These are phyloP conservation scores for Salvelinus fontinalis DNA, from an alignment of 2,113 vertebrate species.

Conservation along the genomic window DNA sequence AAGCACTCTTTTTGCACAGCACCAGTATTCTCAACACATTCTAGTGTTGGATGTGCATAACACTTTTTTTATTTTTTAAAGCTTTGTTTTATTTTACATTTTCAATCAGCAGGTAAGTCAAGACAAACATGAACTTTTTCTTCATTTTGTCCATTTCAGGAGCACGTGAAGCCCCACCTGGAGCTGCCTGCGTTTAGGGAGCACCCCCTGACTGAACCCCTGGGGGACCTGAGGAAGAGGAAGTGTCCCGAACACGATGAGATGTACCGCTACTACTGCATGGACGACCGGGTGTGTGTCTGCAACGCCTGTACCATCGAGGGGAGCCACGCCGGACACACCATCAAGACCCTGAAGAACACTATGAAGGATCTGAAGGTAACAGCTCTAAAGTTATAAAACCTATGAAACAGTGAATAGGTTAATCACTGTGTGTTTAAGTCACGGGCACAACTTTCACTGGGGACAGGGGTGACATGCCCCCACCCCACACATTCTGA, in stretches of 20 bases:
- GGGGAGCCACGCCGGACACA: slow-evolving; percentile 68
- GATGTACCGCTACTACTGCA: slow-evolving; percentile 72
- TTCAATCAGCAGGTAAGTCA: too few relatives aligned
- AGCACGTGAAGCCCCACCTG: slow-evolving; percentile 72
- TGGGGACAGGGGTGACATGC: too few relatives aligned
- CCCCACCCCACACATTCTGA: too few relatives aligned
- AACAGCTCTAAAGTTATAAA: background rate
- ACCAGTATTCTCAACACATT: too few relatives aligned
- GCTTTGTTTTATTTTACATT: too few relatives aligned
- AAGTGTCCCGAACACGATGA: slow-evolving; percentile 73
- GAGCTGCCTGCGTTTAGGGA: slow-evolving; percentile 70
- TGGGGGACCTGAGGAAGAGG: slow-evolving; percentile 65
- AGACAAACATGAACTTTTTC: too few relatives aligned
- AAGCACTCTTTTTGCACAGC: too few relatives aligned
- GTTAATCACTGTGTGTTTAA: too few relatives aligned
- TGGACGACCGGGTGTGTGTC: slow-evolving; percentile 66
- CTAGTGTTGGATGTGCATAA: too few relatives aligned
- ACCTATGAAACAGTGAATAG: too few relatives aligned
- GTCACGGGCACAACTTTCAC: too few relatives aligned
- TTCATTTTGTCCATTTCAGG: slow-evolving; percentile 54
- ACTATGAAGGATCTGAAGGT: slow-evolving; percentile 74
- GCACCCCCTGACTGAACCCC: slow-evolving; percentile 70
- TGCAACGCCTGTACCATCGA: slow-evolving; percentile 74
- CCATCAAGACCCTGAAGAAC: slow-evolving; percentile 72
- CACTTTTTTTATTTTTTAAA: too few relatives aligned